Evolutionary conservation across 2,113 vertebrate genomes (phyloP).

Genomic region (Phaethon lepturus): DNA sequence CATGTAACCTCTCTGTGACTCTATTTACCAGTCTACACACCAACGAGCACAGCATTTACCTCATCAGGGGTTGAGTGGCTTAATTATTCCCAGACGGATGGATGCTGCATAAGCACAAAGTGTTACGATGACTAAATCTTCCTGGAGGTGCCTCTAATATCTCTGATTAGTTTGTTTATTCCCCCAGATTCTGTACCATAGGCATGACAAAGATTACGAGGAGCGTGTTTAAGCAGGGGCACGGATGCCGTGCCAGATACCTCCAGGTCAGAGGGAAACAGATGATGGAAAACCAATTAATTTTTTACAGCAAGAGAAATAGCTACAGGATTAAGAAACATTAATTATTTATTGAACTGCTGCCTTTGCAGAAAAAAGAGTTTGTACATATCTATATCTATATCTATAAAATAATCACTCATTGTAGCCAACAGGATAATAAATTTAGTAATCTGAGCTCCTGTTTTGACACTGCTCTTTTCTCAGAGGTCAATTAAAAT

Average conservation of each 20-base stretch:
- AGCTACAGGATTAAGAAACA: constrained; percentile 75
- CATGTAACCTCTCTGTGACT: constrained; percentile 45
- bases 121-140: constrained; percentile 49
- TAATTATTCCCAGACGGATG: constrained; percentile 55
- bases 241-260: constrained; percentile 49
- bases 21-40: background rate
- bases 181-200: constrained; percentile 59
- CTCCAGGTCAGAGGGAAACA: constrained; percentile 66
- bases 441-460: constrained; percentile 26
- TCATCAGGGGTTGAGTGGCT: background rate
- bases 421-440: constrained; percentile 29
- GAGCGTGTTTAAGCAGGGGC: constrained; percentile 71
- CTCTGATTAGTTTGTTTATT: constrained; percentile 58
- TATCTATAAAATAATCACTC: constrained; percentile 38
- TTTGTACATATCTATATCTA: background rate
- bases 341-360: constrained; percentile 82
- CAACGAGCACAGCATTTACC: background rate
- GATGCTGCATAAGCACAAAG: constrained; percentile 30
- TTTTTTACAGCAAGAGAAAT: constrained; percentile 77
- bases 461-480: constrained; percentile 23
- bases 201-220: constrained; percentile 48
- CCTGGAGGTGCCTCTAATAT: constrained; percentile 44
- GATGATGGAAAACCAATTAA: constrained; percentile 82
- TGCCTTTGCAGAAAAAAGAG: constrained; percentile 55
- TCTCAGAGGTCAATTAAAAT: constrained; percentile 48